Evolutionary conservation across 2,113 vertebrate species (phyloP), one percentile per base, ranked within the genome.

Genomic region (Atrichornis clamosus): DNA sequence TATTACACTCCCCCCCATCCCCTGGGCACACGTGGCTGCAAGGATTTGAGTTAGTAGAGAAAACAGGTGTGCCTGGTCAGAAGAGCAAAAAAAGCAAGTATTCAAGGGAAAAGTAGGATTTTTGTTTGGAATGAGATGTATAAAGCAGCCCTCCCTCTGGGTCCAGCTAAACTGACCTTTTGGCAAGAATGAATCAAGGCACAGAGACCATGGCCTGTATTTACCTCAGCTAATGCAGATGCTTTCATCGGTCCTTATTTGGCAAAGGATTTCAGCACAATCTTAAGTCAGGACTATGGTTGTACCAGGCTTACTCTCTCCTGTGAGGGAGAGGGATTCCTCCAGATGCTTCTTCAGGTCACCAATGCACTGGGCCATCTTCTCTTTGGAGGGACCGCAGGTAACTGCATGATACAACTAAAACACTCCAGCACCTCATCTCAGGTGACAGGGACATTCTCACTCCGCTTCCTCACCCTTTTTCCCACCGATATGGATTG

Each of bases 1-100:
- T 97, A 97, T 97, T 97, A 95, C 90, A 41, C 76, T 90, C 55
- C 21, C 56, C 64, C 30, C 81, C 86, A 86, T 97, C 97, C 97
- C 97, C 84, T 94, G 97, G 97, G 97, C 83, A 73, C 49, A 95
- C 75, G 74, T 97, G 98, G 96, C 97, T 91, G 95, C 56, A 56
- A 96, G 97, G 80, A 87, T 85, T n/a, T 19, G 87, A 93, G 97
- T 98, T 98, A 97, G 98, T 97, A 81, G 97, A 96, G 96, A 98
- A 98, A 98, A 97, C 98, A 98, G 97, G 97, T 98, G 97, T 97
- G 96, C 95, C 72, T 96, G 89, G 94, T 95, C 96, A 96, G 96
- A 96, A 84, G 84, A 89, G 82, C 79, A 92, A 64, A 93, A 93
- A 87, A 93, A 84, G 55, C 93, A 39, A 75, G 64, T 64, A 90